Percentiles rank a stretch among this genome's conserved stretches.
phyloP scores from a whole-genome alignment of 2,888 invertebrate species.

The Chymomyza procnemis region DNA sequence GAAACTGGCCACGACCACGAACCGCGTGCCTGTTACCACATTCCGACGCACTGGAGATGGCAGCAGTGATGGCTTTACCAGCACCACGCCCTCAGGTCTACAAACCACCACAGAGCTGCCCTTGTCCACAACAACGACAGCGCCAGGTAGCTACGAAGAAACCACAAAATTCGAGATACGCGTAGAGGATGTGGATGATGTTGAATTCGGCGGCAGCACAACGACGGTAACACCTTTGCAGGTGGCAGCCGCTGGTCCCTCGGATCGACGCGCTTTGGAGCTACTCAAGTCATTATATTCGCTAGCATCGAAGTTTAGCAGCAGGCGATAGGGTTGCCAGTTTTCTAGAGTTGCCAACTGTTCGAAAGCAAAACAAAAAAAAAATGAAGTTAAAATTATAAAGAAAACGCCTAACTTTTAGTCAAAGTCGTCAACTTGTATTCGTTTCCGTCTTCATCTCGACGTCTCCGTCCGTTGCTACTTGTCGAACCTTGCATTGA shows the following conservation, averaged over 20 bases:
- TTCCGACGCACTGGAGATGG: conserved; percentile 56
- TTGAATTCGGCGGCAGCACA: conserved; percentile 40
- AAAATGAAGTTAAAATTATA: neutral
- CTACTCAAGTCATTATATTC: conserved; percentile 90
- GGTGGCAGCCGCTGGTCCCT: conserved; percentile 73
- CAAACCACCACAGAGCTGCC: conserved; percentile 57
- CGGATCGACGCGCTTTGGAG: conserved; percentile 89
- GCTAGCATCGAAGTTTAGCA: conserved; percentile 88
- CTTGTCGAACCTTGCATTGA: conserved; percentile 24
- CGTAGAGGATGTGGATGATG: conserved; percentile 74
- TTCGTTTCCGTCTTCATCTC: conserved; percentile 20
- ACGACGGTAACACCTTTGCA: conserved; percentile 50
- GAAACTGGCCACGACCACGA: conserved; percentile 49
- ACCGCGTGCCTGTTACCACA: conserved; percentile 64
- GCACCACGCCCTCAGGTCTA: conserved; percentile 67
- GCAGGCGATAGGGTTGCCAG: conserved; percentile 79
- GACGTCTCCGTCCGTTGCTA: neutral
- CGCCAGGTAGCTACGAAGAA: conserved; percentile 64
- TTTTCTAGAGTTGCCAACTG: conserved; percentile 45
- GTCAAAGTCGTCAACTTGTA: conserved; percentile 47
- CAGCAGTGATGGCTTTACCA: conserved; percentile 74
- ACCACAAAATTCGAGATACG: conserved; percentile 77
- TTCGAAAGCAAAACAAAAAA: conserved; percentile 38
- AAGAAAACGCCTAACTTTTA: conserved; percentile 59
- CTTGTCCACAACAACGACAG: conserved; percentile 49